Evolutionary conservation across 2,113 vertebrate species (phyloP).

Genomic region (Vimba vimba): DNA sequence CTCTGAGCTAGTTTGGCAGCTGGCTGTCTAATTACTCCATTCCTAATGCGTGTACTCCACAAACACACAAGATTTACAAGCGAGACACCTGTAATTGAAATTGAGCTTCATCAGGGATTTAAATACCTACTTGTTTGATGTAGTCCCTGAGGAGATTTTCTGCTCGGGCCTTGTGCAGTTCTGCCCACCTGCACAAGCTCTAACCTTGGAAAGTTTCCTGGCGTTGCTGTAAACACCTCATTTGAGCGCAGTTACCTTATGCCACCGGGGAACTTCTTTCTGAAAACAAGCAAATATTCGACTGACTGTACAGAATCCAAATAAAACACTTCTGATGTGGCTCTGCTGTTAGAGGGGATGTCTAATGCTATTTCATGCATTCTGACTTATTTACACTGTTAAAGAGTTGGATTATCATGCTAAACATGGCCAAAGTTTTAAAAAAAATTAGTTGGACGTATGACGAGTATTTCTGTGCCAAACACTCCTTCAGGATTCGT

Average conservation of each 20-base stretch:
- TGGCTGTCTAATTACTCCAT: slow-evolving; percentile 48
- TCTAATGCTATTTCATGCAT: no score
- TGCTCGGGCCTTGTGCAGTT: not conserved
- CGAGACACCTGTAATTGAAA: slow-evolving; percentile 46
- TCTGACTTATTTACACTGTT: no score
- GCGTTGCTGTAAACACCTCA: not conserved
- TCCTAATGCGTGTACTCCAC: slow-evolving; percentile 31
- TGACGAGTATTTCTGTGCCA: no score
- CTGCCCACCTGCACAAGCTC: not conserved
- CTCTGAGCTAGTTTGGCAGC: slow-evolving; percentile 10
- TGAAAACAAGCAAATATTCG: not conserved
- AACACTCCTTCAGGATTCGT: no score
- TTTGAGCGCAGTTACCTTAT: slow-evolving; percentile 6
- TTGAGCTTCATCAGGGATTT: slow-evolving; percentile 49
- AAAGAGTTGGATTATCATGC: no score
- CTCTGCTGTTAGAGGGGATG: not conserved
- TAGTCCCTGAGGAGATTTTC: slow-evolving; percentile 29
- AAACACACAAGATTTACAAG: slow-evolving; percentile 45
- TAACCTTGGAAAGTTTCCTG: slow-evolving; percentile 24
- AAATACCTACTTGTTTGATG: slow-evolving; percentile 49
- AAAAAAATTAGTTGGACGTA: no score
- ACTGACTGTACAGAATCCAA: slow-evolving; percentile 1
- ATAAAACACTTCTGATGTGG: not conserved
- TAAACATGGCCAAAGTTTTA: no score
- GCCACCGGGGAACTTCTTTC: not conserved